These are phyloP conservation scores for Tetramorium alpestre DNA, from an alignment of 1,140 invertebrate species.

Conservation along the genomic window DNA sequence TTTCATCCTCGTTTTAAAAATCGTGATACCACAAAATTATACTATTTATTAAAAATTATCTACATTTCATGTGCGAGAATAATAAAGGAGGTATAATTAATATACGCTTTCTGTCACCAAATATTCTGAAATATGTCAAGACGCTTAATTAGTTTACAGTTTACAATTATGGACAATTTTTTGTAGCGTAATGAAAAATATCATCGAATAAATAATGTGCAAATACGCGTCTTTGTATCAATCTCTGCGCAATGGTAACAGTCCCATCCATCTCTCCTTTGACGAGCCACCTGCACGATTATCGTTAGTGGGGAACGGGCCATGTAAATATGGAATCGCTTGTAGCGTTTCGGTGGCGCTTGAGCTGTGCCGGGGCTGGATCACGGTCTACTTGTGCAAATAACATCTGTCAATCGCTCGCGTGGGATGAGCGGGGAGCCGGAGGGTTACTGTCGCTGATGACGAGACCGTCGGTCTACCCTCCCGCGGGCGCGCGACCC, in stretches of 20 bases:
- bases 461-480: conserved; percentile 18
- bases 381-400: conserved; percentile 77
- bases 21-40: not conserved
- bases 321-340: conserved; percentile 58
- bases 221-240: conserved; percentile 21
- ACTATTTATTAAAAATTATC: not conserved
- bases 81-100: not conserved
- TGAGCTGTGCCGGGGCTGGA: conserved; percentile 34
- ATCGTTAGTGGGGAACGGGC: conserved; percentile 30
- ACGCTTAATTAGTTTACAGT: not conserved
- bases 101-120: not conserved
- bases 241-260: conserved; percentile 2
- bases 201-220: conserved; percentile 12
- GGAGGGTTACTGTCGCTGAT: not conserved
- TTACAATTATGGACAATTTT: not conserved
- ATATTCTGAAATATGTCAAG: not conserved
- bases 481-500: conserved; percentile 25
- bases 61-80: not conserved
- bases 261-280: conserved; percentile 38
- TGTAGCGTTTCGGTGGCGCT: conserved; percentile 45
- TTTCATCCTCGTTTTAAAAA: not conserved
- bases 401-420: conserved; percentile 83
- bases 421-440: conserved; percentile 37
- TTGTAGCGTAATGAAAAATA: not conserved
- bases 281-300: conserved; percentile 48